Percentiles rank a stretch among this genome's conserved stretches.
These are phyloP conservation scores for Gambusia yucatana DNA, from an alignment of 2,797 vertebrate genomes.

Conservation along the genomic window DNA sequence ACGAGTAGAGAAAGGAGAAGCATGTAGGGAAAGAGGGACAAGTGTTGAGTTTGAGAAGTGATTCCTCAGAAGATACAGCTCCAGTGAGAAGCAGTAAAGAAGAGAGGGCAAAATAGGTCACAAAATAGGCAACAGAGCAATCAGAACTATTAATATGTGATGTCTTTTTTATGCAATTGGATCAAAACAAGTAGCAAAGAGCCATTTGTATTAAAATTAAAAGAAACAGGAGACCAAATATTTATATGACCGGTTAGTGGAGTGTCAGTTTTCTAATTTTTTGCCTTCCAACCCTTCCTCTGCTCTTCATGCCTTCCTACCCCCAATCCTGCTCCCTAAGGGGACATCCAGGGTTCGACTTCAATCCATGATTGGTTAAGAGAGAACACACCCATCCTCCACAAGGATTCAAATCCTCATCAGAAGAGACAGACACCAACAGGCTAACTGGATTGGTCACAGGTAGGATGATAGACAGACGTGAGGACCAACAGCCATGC, in stretches of 20 bases:
- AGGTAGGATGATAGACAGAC: conserved; percentile 65
- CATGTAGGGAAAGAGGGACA: conserved; percentile 39
- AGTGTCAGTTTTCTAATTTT: conserved; percentile 9
- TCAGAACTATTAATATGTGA: conserved; percentile 53
- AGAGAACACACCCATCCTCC: conserved; percentile 56
- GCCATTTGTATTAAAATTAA: neutral
- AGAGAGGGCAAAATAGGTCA: conserved; percentile 31
- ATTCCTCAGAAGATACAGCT: conserved; percentile 84
- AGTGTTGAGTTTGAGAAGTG: conserved; percentile 79
- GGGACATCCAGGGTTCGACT: conserved; percentile 51
- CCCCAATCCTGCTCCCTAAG: conserved; percentile 51
- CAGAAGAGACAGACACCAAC: conserved; percentile 43
- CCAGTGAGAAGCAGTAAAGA: conserved; percentile 76
- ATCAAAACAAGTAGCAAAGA: neutral
- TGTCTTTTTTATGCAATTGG: neutral
- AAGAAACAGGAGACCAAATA: neutral
- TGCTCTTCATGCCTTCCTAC: conserved; percentile 40
- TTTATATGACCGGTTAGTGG: neutral
- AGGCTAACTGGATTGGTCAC: conserved; percentile 39
- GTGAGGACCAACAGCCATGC: conserved; percentile 72
- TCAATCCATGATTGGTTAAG: conserved; percentile 45
- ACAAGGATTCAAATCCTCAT: conserved; percentile 50
- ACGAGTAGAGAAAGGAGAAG: conserved; percentile 34
- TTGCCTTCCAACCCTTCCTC: conserved; percentile 31
- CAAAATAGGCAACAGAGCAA: conserved; percentile 27